Percentiles rank a stretch among this genome's conserved stretches.
Evolutionary conservation across 2,888 invertebrate species (phyloP).

Genomic region (Blera fallax): DNA sequence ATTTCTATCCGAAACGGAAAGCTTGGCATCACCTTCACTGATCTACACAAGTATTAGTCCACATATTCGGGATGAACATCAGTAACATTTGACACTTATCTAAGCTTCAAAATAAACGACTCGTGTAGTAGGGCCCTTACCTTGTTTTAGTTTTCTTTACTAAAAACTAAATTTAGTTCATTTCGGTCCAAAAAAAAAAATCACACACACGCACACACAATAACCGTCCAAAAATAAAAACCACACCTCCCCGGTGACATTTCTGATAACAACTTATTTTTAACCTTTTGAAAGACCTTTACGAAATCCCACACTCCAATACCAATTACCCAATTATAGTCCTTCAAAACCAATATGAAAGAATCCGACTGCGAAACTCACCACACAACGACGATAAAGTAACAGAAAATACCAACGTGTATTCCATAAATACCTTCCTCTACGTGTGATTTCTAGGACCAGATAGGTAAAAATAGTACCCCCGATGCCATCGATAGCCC

Average conservation of each 20-base stretch:
- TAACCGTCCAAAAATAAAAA: neutral
- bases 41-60: no score
- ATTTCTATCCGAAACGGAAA: no score
- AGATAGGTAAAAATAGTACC: neutral
- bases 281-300: neutral
- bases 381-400: neutral
- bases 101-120: no score
- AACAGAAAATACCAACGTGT: neutral
- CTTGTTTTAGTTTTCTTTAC: no score
- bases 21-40: no score
- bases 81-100: no score
- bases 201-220: no score
- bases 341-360: neutral
- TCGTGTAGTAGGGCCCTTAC: no score
- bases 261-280: neutral
- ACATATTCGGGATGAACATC: no score
- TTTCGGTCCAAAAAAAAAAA: neutral
- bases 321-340: constrained; percentile 39
- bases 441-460: neutral
- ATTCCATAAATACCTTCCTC: constrained; percentile 6
- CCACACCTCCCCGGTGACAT: neutral
- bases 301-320: constrained; percentile 31
- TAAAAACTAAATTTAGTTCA: no score
- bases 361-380: neutral
- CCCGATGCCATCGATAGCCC: neutral